Evolutionary conservation across 2,888 invertebrate species (phyloP).

Genomic region (Chrysotoxum bicinctum): DNA sequence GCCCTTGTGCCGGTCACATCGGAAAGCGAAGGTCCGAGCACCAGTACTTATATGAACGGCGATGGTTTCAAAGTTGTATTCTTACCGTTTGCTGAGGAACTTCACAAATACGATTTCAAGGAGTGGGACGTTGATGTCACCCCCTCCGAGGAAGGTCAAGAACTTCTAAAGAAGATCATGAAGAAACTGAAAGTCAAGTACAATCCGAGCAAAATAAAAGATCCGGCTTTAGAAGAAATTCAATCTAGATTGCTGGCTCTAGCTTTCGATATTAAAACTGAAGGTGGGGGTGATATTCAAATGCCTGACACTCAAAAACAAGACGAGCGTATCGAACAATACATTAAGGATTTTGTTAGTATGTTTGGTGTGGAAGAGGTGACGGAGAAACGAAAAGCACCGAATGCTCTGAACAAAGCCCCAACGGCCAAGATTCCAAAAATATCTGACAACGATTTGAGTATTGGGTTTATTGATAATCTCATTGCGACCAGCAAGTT

Average conservation of each 20-base stretch:
- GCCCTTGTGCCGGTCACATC: conserved; percentile 78
- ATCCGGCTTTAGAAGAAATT: conserved; percentile 85
- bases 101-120: conserved; percentile 80
- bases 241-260: conserved; percentile 86
- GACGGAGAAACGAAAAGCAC: conserved; percentile 75
- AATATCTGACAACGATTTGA: conserved; percentile 72
- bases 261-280: conserved; percentile 85
- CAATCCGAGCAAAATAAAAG: conserved; percentile 85
- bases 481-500: conserved; percentile 34
- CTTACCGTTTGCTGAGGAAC: conserved; percentile 86
- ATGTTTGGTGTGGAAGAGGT: conserved; percentile 74
- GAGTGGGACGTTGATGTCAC: conserved; percentile 80
- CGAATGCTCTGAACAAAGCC: conserved; percentile 23
- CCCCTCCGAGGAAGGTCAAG: conserved; percentile 81
- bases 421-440: conserved; percentile 75
- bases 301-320: conserved; percentile 77
- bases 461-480: background rate
- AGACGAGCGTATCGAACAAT: conserved; percentile 77
- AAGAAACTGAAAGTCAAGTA: conserved; percentile 84
- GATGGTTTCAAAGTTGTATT: conserved; percentile 88
- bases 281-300: conserved; percentile 78
- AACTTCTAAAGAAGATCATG: conserved; percentile 84
- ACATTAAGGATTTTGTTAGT: conserved; percentile 74
- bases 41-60: conserved; percentile 82
- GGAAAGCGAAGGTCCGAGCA: background rate